phyloP scores from a whole-genome alignment of 2,888 invertebrate species.

The Strigamia crassipes region DNA sequence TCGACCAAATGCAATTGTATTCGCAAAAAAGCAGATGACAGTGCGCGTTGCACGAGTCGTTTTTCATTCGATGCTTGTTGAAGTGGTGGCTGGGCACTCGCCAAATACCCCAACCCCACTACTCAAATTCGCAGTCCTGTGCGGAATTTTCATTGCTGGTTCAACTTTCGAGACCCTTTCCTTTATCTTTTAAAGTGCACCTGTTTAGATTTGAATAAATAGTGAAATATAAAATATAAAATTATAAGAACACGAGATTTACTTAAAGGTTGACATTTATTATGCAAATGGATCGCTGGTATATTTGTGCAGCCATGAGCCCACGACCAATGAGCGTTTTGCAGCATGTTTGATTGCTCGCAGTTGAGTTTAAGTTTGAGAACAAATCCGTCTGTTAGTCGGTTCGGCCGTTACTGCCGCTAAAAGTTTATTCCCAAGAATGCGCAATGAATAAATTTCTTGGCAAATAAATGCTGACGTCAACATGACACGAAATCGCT shows the following conservation, averaged over 20 bases:
- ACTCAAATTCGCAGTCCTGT: constrained; percentile 15
- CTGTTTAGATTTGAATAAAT: neutral
- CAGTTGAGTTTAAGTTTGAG: constrained; percentile 15
- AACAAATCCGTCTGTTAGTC: constrained; percentile 3
- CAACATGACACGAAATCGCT: constrained; percentile 34
- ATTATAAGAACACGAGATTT: neutral
- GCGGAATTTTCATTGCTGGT: constrained; percentile 8
- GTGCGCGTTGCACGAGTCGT: constrained; percentile 8
- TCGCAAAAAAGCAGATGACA: constrained; percentile 29
- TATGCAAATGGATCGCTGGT: neutral
- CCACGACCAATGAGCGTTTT: neutral
- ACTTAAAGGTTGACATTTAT: neutral
- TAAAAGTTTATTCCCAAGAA: constrained; percentile 24
- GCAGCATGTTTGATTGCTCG: constrained; percentile 11
- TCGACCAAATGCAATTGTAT: constrained; percentile 28
- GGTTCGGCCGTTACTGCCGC: neutral
- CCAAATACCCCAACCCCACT: constrained; percentile 14
- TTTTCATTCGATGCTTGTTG: constrained; percentile 18
- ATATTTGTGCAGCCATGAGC: neutral
- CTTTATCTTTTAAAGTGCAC: neutral
- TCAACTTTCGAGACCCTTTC: neutral
- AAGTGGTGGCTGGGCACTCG: constrained; percentile 25
- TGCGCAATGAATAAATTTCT: constrained; percentile 28
- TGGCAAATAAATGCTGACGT: constrained; percentile 31
- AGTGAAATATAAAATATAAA: neutral